Evolutionary conservation across 1,140 invertebrate species (phyloP).

Genomic region (Halyomorpha halys): DNA sequence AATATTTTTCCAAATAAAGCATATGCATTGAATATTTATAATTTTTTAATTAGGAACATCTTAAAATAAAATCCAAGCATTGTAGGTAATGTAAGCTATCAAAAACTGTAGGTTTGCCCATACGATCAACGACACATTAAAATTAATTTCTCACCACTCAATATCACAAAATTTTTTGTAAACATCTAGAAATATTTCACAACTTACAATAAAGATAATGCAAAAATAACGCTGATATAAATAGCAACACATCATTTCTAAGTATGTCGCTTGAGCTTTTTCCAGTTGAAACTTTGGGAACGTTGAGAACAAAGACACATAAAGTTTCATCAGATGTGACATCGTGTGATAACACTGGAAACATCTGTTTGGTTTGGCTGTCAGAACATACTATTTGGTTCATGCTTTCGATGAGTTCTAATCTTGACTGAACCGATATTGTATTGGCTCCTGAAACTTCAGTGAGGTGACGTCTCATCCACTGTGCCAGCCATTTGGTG

Average conservation of each 20-base stretch:
- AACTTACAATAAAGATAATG: too few species aligned
- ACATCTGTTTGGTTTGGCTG: background rate
- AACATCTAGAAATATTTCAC: too few species aligned
- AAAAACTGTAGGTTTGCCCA: too few species aligned
- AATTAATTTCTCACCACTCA: too few species aligned
- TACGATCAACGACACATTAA: too few species aligned
- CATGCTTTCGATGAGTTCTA: background rate
- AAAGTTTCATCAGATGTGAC: background rate
- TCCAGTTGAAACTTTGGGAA: background rate
- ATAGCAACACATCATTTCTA: background rate
- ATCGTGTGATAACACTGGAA: slow-evolving; percentile 3
- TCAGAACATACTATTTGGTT: background rate
- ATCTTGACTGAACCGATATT: background rate
- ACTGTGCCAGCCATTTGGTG: slow-evolving; percentile 21
- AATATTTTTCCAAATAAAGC: too few species aligned
- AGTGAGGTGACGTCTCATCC: slow-evolving; percentile 20
- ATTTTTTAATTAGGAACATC: too few species aligned
- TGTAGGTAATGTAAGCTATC: too few species aligned
- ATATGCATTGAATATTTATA: too few species aligned
- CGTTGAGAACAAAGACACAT: background rate
- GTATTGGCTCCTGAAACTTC: slow-evolving; percentile 4
- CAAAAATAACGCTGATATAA: background rate
- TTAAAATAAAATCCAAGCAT: too few species aligned
- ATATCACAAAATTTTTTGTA: too few species aligned
- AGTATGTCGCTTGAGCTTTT: background rate